A percentile compares a stretch with the other conserved stretches of the same genome.
Conservation (phyloP, 1,140 invertebrate species). For the Listronotus bonariensis region DNA sequence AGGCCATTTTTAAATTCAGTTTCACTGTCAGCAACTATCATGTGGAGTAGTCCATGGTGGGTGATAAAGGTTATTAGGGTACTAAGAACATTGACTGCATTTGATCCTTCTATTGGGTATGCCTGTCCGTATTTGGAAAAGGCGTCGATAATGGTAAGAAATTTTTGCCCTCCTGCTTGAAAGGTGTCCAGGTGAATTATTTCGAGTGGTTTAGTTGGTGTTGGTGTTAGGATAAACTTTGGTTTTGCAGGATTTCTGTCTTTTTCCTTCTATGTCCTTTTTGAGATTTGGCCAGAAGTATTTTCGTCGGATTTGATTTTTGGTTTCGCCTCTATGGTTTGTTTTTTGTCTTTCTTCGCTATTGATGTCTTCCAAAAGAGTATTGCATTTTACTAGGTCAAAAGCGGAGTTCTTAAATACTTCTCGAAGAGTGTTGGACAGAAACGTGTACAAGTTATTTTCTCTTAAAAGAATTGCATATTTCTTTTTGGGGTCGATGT, state of each 20-base stretch:
- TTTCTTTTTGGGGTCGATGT: no score
- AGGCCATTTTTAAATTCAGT: constrained; percentile 37
- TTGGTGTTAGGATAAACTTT: constrained; percentile 10
- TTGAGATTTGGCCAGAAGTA: constrained; percentile 24
- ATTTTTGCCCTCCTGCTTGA: no score
- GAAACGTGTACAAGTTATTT: no score
- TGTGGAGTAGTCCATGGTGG: constrained; percentile 4
- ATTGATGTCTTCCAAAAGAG: neutral
- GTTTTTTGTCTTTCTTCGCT: constrained; percentile 6
- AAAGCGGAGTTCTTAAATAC: neutral
- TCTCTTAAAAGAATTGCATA: no score
- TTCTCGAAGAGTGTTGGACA: no score
- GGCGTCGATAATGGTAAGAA: constrained; percentile 46
- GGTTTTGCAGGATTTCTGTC: constrained; percentile 1
- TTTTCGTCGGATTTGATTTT: constrained; percentile 13
- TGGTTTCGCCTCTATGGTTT: constrained; percentile 26
- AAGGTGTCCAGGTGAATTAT: constrained; percentile 16
- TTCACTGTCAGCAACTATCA: no score
- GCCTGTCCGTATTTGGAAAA: constrained; percentile 50
- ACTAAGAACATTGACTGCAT: constrained; percentile 26
- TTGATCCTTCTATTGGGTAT: constrained; percentile 35
- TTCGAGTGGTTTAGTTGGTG: constrained; percentile 16
- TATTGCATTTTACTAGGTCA: neutral
- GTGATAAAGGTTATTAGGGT: constrained; percentile 33
- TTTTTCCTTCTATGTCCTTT: constrained; percentile 6